Evolutionary conservation across 2,888 invertebrate species (phyloP).

Genomic region (Drosophila imparisetae): DNA sequence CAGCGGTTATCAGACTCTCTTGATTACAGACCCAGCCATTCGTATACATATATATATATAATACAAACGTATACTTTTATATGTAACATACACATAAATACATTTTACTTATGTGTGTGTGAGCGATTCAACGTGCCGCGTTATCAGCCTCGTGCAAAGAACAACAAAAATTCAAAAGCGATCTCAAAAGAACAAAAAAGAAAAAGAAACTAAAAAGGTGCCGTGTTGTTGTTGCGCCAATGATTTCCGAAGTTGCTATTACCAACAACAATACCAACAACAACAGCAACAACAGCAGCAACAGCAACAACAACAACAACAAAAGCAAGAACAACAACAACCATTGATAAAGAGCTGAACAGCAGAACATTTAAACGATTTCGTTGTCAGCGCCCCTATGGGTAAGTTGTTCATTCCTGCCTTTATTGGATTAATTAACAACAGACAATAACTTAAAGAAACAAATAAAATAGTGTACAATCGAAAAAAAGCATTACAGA

Average conservation of each 20-base stretch:
- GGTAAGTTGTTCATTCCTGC: constrained; percentile 36
- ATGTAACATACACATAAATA: not conserved
- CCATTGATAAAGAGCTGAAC: constrained; percentile 36
- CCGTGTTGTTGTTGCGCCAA: constrained; percentile 28
- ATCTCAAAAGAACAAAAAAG: constrained; percentile 35
- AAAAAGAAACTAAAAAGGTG: constrained; percentile 16
- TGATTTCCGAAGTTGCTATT: constrained; percentile 33
- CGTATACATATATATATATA: not conserved
- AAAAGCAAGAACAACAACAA: not conserved
- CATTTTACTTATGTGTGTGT: not conserved
- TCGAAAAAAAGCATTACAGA: not conserved
- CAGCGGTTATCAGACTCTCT: constrained; percentile 43
- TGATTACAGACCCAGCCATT: constrained; percentile 36
- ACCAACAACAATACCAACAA: not conserved
- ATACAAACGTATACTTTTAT: constrained; percentile 13
- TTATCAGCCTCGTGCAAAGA: constrained; percentile 46
- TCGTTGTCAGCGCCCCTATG: constrained; percentile 30
- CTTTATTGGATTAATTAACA: constrained; percentile 7
- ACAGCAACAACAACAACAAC: too few relatives aligned
- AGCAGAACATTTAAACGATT: constrained; percentile 10
- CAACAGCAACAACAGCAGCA: not conserved
- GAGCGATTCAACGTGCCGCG: constrained; percentile 44
- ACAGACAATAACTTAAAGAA: not conserved
- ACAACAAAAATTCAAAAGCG: constrained; percentile 37
- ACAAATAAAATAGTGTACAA: not conserved